Conservation (phyloP, 2,888 invertebrate species). For the Hartigia nigra region DNA sequence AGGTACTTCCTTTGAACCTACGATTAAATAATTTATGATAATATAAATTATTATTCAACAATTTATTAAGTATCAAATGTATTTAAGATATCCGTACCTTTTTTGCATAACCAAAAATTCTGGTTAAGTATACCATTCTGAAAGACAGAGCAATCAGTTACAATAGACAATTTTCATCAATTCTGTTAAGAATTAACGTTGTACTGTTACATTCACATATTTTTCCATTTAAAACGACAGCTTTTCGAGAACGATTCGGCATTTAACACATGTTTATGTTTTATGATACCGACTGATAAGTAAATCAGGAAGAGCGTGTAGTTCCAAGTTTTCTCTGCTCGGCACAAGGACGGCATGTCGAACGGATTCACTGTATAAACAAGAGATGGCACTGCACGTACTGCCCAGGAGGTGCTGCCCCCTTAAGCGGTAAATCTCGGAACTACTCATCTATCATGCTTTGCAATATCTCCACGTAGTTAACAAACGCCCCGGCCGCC, state of each 20-base stretch:
- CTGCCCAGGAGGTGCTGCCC: too few relatives aligned
- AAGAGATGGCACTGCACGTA: too few relatives aligned
- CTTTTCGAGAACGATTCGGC: neutral
- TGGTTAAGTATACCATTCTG: conserved; percentile 68
- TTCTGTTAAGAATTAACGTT: neutral
- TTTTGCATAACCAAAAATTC: conserved; percentile 66
- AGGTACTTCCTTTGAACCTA: conserved; percentile 68
- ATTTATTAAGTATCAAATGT: neutral
- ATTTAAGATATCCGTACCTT: conserved; percentile 54
- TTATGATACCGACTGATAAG: neutral
- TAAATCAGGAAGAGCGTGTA: too few relatives aligned
- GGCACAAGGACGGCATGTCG: too few relatives aligned
- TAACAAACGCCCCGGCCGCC: too few relatives aligned
- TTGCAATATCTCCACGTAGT: too few relatives aligned
- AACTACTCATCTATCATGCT: too few relatives aligned
- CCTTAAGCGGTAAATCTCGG: too few relatives aligned
- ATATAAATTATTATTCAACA: neutral
- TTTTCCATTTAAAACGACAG: neutral
- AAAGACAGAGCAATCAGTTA: neutral
- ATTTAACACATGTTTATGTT: neutral
- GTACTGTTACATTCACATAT: too few relatives aligned
- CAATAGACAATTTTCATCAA: neutral
- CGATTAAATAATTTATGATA: neutral
- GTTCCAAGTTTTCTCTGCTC: too few relatives aligned
- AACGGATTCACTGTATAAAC: too few relatives aligned